These are phyloP conservation scores for Callionymus lyra DNA, from an alignment of 2,113 vertebrate genomes.

Conservation along the genomic window DNA sequence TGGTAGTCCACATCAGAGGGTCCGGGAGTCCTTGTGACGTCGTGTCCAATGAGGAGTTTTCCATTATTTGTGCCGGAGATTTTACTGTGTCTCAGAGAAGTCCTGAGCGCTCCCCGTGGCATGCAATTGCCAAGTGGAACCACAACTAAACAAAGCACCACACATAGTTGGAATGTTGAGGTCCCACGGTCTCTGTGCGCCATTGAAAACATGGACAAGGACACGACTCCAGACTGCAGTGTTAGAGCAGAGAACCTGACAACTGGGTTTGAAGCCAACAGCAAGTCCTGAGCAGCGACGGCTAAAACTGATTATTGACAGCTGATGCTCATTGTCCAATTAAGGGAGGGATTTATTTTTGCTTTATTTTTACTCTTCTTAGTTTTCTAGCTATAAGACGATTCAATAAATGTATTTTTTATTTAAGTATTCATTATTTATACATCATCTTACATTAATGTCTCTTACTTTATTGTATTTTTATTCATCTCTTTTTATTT, in stretches of 20 bases:
- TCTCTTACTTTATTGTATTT: no score
- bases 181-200: slow-evolving; percentile 11
- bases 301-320: slow-evolving; percentile 7
- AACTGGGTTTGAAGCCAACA: no score
- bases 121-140: slow-evolving; percentile 24
- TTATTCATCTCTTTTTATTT: no score
- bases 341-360: background rate
- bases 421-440: no score
- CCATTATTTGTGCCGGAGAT: slow-evolving; percentile 12
- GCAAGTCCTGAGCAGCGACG: slow-evolving; percentile 7
- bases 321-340: slow-evolving; percentile 22
- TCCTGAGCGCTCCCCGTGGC: slow-evolving; percentile 4
- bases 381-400: no score
- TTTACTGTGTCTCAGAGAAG: slow-evolving; percentile 3
- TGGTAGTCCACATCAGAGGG: slow-evolving; percentile 42
- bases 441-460: no score
- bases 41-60: slow-evolving; percentile 37
- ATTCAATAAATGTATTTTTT: no score
- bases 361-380: no score
- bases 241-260: background rate
- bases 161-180: slow-evolving; percentile 3
- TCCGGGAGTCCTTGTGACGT: background rate
- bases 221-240: slow-evolving; percentile 3
- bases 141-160: slow-evolving; percentile 27
- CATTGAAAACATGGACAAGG: slow-evolving; percentile 34